Conservation (phyloP, 1,140 invertebrate species). For the Cyrtorhinus lividipennis region DNA sequence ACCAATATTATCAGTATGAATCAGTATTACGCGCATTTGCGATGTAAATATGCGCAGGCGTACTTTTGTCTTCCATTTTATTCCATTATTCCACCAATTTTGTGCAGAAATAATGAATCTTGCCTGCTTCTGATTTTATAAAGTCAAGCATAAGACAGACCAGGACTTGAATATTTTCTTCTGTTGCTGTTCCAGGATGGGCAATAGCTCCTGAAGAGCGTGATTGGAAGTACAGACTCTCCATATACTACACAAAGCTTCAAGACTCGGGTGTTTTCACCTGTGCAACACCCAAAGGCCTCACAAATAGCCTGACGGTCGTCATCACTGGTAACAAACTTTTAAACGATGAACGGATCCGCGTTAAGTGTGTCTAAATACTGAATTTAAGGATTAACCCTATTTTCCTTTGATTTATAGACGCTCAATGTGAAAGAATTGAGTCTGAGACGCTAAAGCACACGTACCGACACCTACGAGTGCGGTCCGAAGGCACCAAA, state of each 20-base stretch:
- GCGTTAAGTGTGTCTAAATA: neutral
- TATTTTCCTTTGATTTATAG: constrained; percentile 29
- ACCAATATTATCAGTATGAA: too few species aligned
- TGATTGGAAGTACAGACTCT: constrained; percentile 64
- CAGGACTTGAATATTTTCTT: too few species aligned
- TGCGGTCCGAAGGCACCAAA: constrained; percentile 47
- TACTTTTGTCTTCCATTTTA: too few species aligned
- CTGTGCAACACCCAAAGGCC: constrained; percentile 61
- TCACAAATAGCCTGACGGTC: constrained; percentile 62
- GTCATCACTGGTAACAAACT: constrained; percentile 51
- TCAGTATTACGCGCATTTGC: too few species aligned
- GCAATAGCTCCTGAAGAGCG: constrained; percentile 56
- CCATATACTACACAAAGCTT: constrained; percentile 63
- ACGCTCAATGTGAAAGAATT: constrained; percentile 42
- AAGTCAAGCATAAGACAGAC: too few species aligned
- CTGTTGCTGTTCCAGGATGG: constrained; percentile 56
- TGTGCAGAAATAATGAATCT: too few species aligned
- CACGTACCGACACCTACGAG: constrained; percentile 35
- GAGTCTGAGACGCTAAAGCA: constrained; percentile 21
- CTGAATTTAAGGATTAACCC: neutral
- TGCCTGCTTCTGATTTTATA: too few species aligned
- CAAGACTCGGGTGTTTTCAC: constrained; percentile 71
- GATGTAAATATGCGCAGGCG: too few species aligned
- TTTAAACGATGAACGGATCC: neutral
- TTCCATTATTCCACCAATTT: too few species aligned